Evolutionary conservation across 2,797 vertebrate species (phyloP).

Genomic region (Phoeniculus purpureus): DNA sequence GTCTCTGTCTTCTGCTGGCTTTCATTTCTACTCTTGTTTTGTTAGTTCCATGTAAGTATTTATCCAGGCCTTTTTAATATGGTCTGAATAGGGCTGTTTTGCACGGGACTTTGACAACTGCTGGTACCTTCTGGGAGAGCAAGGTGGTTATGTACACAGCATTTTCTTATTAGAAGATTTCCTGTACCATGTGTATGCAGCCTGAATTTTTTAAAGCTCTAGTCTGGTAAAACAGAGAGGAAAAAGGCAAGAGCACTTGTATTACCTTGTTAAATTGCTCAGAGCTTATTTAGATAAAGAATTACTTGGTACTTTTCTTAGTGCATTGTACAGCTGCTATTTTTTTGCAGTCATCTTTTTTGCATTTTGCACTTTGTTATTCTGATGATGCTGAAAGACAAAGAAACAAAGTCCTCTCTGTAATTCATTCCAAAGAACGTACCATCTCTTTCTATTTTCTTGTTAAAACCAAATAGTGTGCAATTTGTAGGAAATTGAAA

Average conservation of each 20-base stretch:
- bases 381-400: conserved; percentile 62
- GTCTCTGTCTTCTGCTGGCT: neutral
- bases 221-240: conserved; percentile 15
- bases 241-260: conserved; percentile 28
- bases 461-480: conserved; percentile 81
- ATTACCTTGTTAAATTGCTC: conserved; percentile 44
- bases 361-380: conserved; percentile 68
- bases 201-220: conserved; percentile 15
- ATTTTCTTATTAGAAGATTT: conserved; percentile 58
- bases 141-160: neutral
- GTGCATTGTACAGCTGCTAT: conserved; percentile 24
- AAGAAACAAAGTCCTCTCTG: conserved; percentile 65
- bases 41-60: neutral
- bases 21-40: conserved; percentile 11
- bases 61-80: conserved; percentile 28
- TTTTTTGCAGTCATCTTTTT: conserved; percentile 46
- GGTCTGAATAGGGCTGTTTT: conserved; percentile 18
- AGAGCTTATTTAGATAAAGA: conserved; percentile 58
- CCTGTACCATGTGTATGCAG: neutral
- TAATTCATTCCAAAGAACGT: conserved; percentile 73
- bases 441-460: conserved; percentile 77
- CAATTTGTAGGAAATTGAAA: conserved; percentile 83
- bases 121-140: neutral
- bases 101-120: neutral
- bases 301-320: conserved; percentile 40